Conservation (phyloP, 2,797 vertebrate genomes). For the Eulemur coronatus region DNA sequence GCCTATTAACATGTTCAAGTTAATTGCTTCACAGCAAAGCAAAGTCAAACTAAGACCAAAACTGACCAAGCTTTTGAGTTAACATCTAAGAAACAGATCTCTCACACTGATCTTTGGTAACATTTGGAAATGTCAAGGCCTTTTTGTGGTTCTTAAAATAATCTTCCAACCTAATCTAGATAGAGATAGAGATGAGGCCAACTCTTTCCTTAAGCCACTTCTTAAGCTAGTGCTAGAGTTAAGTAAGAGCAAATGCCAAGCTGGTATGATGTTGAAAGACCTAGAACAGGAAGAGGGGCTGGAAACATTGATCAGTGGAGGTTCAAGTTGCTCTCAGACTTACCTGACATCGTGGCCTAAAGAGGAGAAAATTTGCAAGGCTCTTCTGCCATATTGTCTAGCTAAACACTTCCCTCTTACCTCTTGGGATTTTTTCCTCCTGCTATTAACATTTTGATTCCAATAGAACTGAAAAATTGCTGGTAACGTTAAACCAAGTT, state of each 20-base stretch:
- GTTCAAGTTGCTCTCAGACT: neutral
- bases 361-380: neutral
- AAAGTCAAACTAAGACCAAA: constrained; percentile 26
- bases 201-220: neutral
- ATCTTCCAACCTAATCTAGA: constrained; percentile 34
- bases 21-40: constrained; percentile 5
- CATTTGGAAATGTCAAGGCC: constrained; percentile 47
- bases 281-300: neutral
- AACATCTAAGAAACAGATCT: constrained; percentile 42
- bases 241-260: constrained; percentile 14
- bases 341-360: neutral
- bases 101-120: constrained; percentile 3
- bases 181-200: neutral
- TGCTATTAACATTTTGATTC: constrained; percentile 11
- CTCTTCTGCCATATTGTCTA: neutral
- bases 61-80: constrained; percentile 12
- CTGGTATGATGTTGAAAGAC: neutral
- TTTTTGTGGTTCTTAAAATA: constrained; percentile 43
- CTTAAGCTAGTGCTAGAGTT: constrained; percentile 34
- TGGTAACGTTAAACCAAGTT: neutral
- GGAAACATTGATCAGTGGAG: neutral
- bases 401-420: neutral
- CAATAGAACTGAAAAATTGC: constrained; percentile 6
- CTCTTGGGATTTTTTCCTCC: neutral
- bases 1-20: neutral